phyloP scores from a whole-genome alignment of 2,797 vertebrate genomes.

The Cheirogaleus major region DNA sequence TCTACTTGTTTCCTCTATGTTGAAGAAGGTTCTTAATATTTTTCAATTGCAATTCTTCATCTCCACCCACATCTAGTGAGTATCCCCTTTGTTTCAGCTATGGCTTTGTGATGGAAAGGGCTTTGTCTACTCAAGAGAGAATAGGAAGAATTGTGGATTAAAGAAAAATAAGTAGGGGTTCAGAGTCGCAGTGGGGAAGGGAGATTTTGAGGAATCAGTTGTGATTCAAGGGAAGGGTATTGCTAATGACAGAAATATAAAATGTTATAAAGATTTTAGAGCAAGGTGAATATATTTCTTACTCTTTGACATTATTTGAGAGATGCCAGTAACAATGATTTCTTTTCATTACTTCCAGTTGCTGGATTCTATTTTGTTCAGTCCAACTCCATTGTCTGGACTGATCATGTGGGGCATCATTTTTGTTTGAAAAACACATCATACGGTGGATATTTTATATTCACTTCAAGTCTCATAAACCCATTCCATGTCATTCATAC shows the following conservation, averaged over 20 bases:
- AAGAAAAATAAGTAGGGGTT: not conserved
- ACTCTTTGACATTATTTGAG: slow-evolving; percentile 10
- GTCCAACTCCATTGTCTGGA: not conserved
- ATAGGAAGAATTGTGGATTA: not conserved
- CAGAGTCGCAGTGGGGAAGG: not conserved
- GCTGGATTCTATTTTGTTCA: not conserved
- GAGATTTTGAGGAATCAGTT: not conserved
- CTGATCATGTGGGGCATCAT: not conserved
- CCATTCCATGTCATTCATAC: not conserved
- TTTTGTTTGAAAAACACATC: slow-evolving; percentile 38
- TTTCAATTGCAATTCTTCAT: not conserved
- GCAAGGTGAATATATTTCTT: not conserved
- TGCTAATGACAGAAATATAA: slow-evolving; percentile 7
- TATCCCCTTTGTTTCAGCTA: not conserved
- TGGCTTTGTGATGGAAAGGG: not conserved
- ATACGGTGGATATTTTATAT: not conserved
- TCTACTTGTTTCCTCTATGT: not conserved
- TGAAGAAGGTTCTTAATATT: not conserved
- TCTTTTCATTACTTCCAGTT: not conserved
- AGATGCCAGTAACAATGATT: not conserved
- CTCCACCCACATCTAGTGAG: not conserved
- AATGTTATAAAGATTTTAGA: slow-evolving; percentile 18
- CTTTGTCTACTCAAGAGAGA: not conserved
- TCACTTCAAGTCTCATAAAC: not conserved
- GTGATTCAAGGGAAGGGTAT: not conserved